A percentile compares a stretch with the other conserved stretches of the same genome.
phyloP scores from a whole-genome alignment of 2,888 invertebrate species.

The Andrena marginata region DNA sequence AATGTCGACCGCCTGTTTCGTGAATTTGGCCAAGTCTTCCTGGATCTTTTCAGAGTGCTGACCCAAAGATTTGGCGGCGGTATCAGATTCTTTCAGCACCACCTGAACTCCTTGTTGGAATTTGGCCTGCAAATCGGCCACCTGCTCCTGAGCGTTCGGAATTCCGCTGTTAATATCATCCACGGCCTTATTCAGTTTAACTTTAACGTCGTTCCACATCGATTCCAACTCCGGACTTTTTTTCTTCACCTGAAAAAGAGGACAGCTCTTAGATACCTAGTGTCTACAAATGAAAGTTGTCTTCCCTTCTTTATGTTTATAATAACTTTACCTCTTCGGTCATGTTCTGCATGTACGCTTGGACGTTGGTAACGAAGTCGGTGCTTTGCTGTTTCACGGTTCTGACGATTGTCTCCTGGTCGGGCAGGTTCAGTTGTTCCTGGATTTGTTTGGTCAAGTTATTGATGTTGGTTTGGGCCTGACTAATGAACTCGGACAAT shows the following conservation, averaged over 20 bases:
- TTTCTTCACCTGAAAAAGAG: slow-evolving; percentile 75
- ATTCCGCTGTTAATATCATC: slow-evolving; percentile 79
- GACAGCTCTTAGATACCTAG: neutral
- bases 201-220: slow-evolving; percentile 76
- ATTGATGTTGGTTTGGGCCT: slow-evolving; percentile 76
- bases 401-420: slow-evolving; percentile 74
- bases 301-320: neutral
- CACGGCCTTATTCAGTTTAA: slow-evolving; percentile 75
- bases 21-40: slow-evolving; percentile 78
- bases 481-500: slow-evolving; percentile 71
- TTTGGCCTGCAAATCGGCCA: slow-evolving; percentile 76
- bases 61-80: slow-evolving; percentile 75
- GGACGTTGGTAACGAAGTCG: slow-evolving; percentile 73
- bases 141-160: slow-evolving; percentile 80
- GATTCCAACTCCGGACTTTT: slow-evolving; percentile 81
- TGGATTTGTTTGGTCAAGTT: slow-evolving; percentile 76
- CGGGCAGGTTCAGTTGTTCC: slow-evolving; percentile 75
- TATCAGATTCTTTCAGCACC: slow-evolving; percentile 79
- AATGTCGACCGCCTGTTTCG: slow-evolving; percentile 81
- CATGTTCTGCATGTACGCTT: slow-evolving; percentile 73
- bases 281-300: neutral
- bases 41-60: slow-evolving; percentile 79
- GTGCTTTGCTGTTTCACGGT: slow-evolving; percentile 76
- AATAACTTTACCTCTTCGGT: slow-evolving; percentile 74
- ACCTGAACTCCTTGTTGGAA: slow-evolving; percentile 79